Evolutionary conservation across 1,140 invertebrate species (phyloP), one percentile per base, ranked within the genome.

Genomic region (Littorina saxatilis): DNA sequence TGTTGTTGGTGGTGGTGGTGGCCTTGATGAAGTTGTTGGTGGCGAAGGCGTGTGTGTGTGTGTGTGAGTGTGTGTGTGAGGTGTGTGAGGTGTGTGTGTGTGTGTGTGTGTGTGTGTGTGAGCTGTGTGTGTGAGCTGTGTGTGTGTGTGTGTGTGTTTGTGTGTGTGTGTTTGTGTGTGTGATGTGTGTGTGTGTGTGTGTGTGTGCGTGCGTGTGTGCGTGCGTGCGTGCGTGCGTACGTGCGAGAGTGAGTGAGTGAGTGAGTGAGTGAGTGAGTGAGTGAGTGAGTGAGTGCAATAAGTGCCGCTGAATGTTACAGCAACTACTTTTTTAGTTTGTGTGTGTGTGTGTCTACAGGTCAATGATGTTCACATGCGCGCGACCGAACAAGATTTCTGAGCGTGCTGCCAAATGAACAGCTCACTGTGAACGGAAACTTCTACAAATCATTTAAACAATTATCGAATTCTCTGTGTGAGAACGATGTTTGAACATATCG

Each of bases 281-380:
- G 43, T 9, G 43, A 47, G 43, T 9, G 43, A 47, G 43, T 9
- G 43, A 47, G 43, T 9, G 43, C 5, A 17, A 47, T 5, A 47
- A 47, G 43, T 9, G 43, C 5, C 5, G 43, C 5, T 9, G 43
- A 47, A 47, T 17, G 5, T 47, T 32, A 66, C 27, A 20, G 9
- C 61, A 32, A 2, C 9, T 17, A 32, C 7, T 66, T 9, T 43
- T n/a, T 39, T n/a, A 23, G 5, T 5, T 70, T 7, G 29, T 11
- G 11, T 40, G 20, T 43, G n/a, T 9, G 70, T 20, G 40, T 81
- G 74, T 66, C 75, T 70, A n/a, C 63, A 84, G 83, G 63, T 84
- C 29, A 77, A 84, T 39, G 83, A 84, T 63, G 74, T 84, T 17
- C 43, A 80, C 23, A 68, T 84, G 23, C 52, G 83, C 5, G 74